Conservation (phyloP, 2,113 vertebrate genomes). For the Camelus bactrianus region DNA sequence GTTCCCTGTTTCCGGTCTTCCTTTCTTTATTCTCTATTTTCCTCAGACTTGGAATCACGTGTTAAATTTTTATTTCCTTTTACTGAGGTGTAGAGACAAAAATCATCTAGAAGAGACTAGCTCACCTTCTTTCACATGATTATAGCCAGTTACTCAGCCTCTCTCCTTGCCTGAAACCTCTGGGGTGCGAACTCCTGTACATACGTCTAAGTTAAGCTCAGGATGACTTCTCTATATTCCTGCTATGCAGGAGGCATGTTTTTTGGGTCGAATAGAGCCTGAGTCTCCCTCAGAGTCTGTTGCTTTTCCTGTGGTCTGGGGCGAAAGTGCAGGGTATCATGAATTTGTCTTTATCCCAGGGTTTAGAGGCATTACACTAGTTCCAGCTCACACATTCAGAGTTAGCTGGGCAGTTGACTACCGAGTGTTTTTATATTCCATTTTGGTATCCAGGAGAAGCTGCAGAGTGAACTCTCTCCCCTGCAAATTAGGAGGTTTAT, state of each 20-base stretch:
- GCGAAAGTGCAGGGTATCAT: neutral
- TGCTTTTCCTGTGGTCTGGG: neutral
- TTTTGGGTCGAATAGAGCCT: neutral
- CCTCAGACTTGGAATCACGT: neutral
- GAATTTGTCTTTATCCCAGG: neutral
- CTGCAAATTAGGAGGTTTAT: neutral
- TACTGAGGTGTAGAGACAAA: neutral
- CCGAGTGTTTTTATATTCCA: neutral
- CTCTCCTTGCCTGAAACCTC: neutral
- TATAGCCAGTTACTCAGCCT: neutral
- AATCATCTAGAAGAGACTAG: neutral
- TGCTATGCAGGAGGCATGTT: neutral
- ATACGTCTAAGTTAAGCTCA: neutral
- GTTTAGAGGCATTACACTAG: neutral
- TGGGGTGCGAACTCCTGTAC: neutral
- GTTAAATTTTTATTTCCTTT: neutral
- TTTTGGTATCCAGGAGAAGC: neutral
- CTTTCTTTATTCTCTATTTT: neutral
- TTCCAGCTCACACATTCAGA: neutral
- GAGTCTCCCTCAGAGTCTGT: neutral
- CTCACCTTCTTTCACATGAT: neutral
- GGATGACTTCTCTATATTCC: neutral
- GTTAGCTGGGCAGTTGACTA: neutral
- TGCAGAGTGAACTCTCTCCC: neutral
- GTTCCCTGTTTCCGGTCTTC: neutral